Conservation (phyloP, 2,888 invertebrate genomes). For the Icerya purchasi region DNA sequence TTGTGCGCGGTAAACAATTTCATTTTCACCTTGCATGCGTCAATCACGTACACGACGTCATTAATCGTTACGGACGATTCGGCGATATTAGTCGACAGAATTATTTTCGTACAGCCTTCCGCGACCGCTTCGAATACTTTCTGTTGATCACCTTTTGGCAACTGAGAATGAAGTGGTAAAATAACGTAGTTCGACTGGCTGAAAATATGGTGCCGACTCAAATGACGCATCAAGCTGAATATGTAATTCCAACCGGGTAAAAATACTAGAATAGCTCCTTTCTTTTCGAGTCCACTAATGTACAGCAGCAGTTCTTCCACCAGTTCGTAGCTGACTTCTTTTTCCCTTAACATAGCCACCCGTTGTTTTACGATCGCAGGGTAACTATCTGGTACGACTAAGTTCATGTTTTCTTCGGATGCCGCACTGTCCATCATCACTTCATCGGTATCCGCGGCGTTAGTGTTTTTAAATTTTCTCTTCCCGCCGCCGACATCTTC, state of each 20-base stretch:
- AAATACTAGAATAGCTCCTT: constrained; percentile 80
- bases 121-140: constrained; percentile 78
- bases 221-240: constrained; percentile 67
- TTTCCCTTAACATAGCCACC: constrained; percentile 62
- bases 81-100: constrained; percentile 92
- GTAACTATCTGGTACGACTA: constrained; percentile 28
- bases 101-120: constrained; percentile 69
- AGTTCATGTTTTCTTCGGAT: constrained; percentile 54
- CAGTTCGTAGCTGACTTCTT: constrained; percentile 79
- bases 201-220: constrained; percentile 52
- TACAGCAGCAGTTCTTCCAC: constrained; percentile 50
- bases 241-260: constrained; percentile 96
- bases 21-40: constrained; percentile 92
- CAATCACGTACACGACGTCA: constrained; percentile 94
- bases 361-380: constrained; percentile 36
- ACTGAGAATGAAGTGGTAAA: constrained; percentile 89
- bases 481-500: constrained; percentile 51
- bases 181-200: constrained; percentile 31
- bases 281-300: constrained; percentile 36
- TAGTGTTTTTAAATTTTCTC: constrained; percentile 32
- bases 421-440: constrained; percentile 21
- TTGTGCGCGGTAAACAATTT: constrained; percentile 95
- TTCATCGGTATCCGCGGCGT: constrained; percentile 24
- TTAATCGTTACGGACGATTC: constrained; percentile 97
- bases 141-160: constrained; percentile 85